Evolutionary conservation across 2,888 invertebrate species (phyloP), one percentile per base, ranked within the genome.

Genomic region (Ptychoptera contaminata): DNA sequence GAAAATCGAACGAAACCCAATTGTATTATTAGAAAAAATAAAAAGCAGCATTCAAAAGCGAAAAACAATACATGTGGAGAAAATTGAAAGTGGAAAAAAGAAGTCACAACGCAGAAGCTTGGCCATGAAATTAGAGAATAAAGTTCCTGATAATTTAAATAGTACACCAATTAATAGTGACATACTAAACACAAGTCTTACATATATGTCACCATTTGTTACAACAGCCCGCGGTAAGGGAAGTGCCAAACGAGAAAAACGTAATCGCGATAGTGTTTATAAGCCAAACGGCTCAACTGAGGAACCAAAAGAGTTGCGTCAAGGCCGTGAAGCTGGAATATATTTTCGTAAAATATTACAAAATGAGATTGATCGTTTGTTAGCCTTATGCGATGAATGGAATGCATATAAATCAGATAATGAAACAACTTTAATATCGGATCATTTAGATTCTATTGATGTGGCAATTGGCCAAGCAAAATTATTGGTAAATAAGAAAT

Each of bases 381-480:
- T 54, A 10, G 54, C 52, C 6, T 40, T 65, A 2, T 70, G 68
- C 41, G 46, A 56, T 1, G 51, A 56, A 34, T 73, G 73, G 73
- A 52, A 54, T 4, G 45, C 42, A 2, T 61, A 66, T 15, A 63
- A 63, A 51, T 51, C 5, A 8, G 42, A 39, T n/a, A 36, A 35
- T 12, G n/a, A n/a, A n/a, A 47, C 49, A 34, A 49, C 58, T 23
- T 45, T 57, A 23, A 57, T 65, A 0, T 69, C 70, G 49, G 70
- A 71, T 49, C 66, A 62, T 1, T 51, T 52, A 2, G 66, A 67
- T 49, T 56, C 66, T 50, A 72, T 82, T 31, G 67, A 76, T 52
- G 73, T 76, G 37, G 74, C 77, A 1, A 68, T 77, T 43, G 82
- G 82, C 0, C 81, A 82, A 61, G 77, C 80, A 1, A 70, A 71